These are phyloP conservation scores for Campoletis sonorensis DNA, from an alignment of 1,140 invertebrate species.

Conservation along the genomic window DNA sequence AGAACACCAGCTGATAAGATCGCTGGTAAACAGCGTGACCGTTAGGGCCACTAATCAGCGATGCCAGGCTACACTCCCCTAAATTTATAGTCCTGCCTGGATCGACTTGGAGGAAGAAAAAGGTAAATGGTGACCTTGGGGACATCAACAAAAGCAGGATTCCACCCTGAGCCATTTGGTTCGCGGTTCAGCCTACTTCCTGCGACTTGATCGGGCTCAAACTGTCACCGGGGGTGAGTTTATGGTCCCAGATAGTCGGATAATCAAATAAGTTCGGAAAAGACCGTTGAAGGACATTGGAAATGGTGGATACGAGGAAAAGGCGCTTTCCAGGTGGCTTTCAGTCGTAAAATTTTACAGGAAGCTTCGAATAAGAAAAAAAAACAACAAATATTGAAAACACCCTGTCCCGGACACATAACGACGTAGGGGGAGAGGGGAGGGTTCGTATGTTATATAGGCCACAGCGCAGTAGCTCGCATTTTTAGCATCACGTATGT, in stretches of 20 bases:
- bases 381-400: constrained; percentile 16
- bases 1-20: too few species aligned
- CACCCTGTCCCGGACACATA: constrained; percentile 21
- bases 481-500: neutral
- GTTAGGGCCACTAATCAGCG: too few species aligned
- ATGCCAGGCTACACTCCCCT: too few species aligned
- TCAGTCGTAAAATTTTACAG: constrained; percentile 45
- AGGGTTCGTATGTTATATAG: constrained; percentile 35
- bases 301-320: neutral
- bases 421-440: neutral
- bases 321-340: constrained; percentile 39
- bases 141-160: too few species aligned
- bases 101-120: too few species aligned
- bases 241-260: too few species aligned
- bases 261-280: neutral
- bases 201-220: neutral
- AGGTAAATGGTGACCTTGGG: too few species aligned
- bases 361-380: constrained; percentile 32
- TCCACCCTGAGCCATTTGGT: constrained; percentile 38
- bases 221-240: too few species aligned
- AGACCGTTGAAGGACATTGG: neutral
- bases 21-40: too few species aligned
- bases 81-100: too few species aligned
- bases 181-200: neutral
- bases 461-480: neutral